A percentile compares a stretch with the other conserved stretches of the same genome.
phyloP scores from a whole-genome alignment of 1,140 invertebrate genomes.

The Dryas iulia region DNA sequence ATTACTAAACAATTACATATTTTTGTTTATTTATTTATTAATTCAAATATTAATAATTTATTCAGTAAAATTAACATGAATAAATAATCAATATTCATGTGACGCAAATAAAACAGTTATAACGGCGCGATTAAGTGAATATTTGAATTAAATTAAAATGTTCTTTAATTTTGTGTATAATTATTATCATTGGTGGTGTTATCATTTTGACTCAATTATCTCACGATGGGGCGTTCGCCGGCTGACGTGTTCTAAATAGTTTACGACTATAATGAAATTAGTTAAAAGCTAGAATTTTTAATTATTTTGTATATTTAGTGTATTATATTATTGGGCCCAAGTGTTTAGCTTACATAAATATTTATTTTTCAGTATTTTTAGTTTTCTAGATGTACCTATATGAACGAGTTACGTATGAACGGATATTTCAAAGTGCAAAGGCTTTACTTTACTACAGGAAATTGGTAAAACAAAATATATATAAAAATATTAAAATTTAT shows the following conservation, averaged over 20 bases:
- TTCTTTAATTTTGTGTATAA: conserved; percentile 16
- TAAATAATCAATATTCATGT: conserved; percentile 28
- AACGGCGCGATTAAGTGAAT: conserved; percentile 31
- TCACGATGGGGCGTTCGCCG: conserved; percentile 19
- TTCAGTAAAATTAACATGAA: conserved; percentile 34
- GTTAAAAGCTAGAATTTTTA: no score
- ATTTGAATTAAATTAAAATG: conserved; percentile 37
- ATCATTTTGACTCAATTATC: conserved; percentile 32
- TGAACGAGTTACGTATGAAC: no score
- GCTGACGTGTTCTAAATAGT: conserved; percentile 1
- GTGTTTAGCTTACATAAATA: no score
- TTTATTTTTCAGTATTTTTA: no score
- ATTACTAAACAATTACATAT: conserved; percentile 8
- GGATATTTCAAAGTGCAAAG: no score
- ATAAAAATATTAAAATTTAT: no score
- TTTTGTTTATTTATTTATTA: conserved; percentile 17
- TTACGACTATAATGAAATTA: neutral
- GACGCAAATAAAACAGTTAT: conserved; percentile 36
- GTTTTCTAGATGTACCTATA: no score
- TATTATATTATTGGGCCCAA: no score
- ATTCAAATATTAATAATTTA: conserved; percentile 21
- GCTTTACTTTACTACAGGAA: no score
- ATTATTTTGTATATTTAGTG: no score
- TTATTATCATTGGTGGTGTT: conserved; percentile 19
- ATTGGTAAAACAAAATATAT: no score